These are phyloP conservation scores for Poicephalus meyeri DNA, from an alignment of 2,113 vertebrate genomes.

Conservation along the genomic window DNA sequence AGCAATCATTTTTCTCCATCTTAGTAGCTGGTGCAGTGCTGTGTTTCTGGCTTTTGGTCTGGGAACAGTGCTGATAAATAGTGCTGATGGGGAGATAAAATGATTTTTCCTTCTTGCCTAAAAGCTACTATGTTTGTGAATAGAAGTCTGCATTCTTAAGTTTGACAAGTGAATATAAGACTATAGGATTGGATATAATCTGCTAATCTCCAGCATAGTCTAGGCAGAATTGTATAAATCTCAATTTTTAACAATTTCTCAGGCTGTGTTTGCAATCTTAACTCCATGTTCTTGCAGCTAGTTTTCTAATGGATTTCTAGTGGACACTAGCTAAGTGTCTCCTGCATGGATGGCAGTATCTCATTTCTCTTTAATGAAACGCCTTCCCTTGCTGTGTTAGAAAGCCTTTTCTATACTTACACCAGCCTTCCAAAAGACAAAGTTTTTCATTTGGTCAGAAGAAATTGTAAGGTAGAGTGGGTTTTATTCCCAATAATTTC, in stretches of 20 bases:
- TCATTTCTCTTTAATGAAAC: background rate
- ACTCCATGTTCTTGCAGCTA: background rate
- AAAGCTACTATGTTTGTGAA: background rate
- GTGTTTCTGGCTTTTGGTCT: no score
- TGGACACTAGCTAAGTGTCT: background rate
- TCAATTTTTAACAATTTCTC: background rate
- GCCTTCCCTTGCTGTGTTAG: background rate
- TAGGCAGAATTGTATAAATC: background rate
- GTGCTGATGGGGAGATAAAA: background rate
- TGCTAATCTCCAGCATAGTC: background rate
- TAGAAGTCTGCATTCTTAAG: background rate
- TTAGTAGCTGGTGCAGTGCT: no score
- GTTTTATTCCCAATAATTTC: fast-evolving
- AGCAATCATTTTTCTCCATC: no score
- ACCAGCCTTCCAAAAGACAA: background rate
- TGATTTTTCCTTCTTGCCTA: background rate
- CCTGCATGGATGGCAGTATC: background rate
- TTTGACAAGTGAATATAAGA: background rate
- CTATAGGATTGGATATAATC: background rate
- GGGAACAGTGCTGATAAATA: no score
- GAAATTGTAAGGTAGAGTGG: background rate
- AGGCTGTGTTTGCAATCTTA: background rate
- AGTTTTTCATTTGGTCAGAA: background rate
- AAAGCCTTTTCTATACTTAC: background rate
- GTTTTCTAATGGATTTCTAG: background rate